A percentile compares a stretch with the other conserved stretches of the same genome.
phyloP scores from a whole-genome alignment of 53 echinoderm and acorn worm species.

The Crossaster papposus region DNA sequence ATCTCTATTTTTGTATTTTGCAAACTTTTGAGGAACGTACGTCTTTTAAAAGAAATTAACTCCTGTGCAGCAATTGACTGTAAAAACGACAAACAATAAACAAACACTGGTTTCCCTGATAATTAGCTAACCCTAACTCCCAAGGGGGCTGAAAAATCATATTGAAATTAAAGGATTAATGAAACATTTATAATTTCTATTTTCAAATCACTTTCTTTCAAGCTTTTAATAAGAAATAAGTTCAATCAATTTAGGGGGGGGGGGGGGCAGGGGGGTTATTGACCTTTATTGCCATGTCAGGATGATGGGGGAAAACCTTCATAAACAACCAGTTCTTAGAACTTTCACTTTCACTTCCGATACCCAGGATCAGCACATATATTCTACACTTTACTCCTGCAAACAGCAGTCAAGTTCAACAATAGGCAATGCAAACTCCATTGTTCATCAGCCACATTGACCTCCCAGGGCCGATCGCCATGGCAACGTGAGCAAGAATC shows the following conservation, averaged over 20 bases:
- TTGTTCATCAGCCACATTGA: slow-evolving; percentile 7
- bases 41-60: too few species aligned
- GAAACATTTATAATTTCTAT: too few species aligned
- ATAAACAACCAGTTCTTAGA: slow-evolving; percentile 19
- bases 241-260: too few species aligned
- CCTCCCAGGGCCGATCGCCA: slow-evolving; percentile 29
- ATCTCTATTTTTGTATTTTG: too few species aligned
- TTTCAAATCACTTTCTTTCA: background rate
- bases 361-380: too few species aligned
- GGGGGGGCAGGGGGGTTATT: background rate
- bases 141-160: too few species aligned
- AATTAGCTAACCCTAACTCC: too few species aligned
- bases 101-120: too few species aligned
- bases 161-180: too few species aligned
- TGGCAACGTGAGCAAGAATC: slow-evolving; percentile 12
- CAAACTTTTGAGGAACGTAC: too few species aligned
- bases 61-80: too few species aligned
- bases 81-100: too few species aligned
- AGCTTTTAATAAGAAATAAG: background rate
- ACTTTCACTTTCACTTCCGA: slow-evolving; percentile 47
- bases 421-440: background rate
- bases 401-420: slow-evolving; percentile 3
- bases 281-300: background rate
- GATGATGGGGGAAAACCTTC: slow-evolving; percentile 11
- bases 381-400: background rate